phyloP scores from a whole-genome alignment of 2,113 vertebrate genomes.

The Seriola rivoliana region DNA sequence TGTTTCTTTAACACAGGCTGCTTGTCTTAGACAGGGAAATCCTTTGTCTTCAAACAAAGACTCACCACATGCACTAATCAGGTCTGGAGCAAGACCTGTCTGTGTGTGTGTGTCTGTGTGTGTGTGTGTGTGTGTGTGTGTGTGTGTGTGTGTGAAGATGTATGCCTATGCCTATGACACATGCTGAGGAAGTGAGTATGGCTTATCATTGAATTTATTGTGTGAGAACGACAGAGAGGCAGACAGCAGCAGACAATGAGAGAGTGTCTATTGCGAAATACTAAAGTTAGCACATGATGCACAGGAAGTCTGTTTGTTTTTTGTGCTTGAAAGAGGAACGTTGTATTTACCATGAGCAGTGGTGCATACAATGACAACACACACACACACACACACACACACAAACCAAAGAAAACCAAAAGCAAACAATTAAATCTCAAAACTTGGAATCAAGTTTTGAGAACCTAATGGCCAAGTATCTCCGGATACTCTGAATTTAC shows the following conservation, averaged over 20 bases:
- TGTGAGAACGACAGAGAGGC: conserved; percentile 38
- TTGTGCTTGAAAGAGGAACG: conserved; percentile 41
- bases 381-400: background rate
- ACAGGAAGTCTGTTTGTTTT: conserved; percentile 38
- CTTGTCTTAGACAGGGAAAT: conserved; percentile 70
- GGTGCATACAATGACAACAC: background rate
- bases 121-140: conserved; percentile 3
- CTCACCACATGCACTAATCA: conserved; percentile 58
- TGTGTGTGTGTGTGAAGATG: conserved; percentile 23
- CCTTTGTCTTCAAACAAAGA: conserved; percentile 78
- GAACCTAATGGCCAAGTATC: background rate
- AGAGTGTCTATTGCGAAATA: conserved; percentile 50
- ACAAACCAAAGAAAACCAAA: background rate
- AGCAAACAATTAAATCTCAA: background rate
- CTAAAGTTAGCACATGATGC: conserved; percentile 40
- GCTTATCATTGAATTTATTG: conserved; percentile 27
- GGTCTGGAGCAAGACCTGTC: conserved; percentile 53
- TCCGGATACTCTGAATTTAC: background rate
- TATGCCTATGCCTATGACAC: conserved; percentile 52
- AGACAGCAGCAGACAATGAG: conserved; percentile 37
- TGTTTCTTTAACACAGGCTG: conserved; percentile 58
- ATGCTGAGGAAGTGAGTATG: conserved; percentile 55
- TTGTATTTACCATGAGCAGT: background rate
- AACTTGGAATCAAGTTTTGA: background rate
- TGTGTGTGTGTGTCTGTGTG: conserved; percentile 25